Evolutionary conservation across 1,140 invertebrate genomes (phyloP).

Genomic region (Aphelenchoides avenae): DNA sequence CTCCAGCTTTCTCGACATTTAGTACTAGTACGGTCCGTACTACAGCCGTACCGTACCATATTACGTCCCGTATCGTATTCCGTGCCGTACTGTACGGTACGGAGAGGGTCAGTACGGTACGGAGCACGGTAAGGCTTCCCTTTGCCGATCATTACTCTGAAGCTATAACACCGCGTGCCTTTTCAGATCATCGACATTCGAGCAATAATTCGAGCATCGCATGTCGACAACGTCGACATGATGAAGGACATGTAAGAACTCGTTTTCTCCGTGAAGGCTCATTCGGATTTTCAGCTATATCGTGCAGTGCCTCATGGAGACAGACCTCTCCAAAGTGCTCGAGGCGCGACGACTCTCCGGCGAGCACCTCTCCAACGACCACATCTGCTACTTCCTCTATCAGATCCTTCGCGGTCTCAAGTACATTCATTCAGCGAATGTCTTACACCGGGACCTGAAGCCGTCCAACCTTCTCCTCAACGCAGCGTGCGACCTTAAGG

Average conservation of each 20-base stretch:
- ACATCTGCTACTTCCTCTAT: slow-evolving; percentile 99
- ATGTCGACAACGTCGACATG: slow-evolving; percentile 89
- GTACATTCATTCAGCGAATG: slow-evolving; percentile 99
- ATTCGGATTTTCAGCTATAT: slow-evolving; percentile 71
- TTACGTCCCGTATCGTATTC: too few relatives aligned
- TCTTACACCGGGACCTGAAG: slow-evolving; percentile 94
- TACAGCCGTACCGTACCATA: too few relatives aligned
- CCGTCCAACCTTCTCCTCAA: slow-evolving; percentile 96
- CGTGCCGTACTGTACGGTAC: too few relatives aligned
- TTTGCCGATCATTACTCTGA: slow-evolving; percentile 14
- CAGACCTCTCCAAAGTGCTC: slow-evolving; percentile 96
- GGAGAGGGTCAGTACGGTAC: too few relatives aligned
- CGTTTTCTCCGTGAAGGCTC: too few relatives aligned
- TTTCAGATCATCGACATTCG: slow-evolving; percentile 97
- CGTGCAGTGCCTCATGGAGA: slow-evolving; percentile 99
- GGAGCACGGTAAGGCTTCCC: too few relatives aligned
- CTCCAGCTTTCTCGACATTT: too few relatives aligned
- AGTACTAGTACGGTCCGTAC: too few relatives aligned
- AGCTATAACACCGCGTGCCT: slow-evolving; percentile 32
- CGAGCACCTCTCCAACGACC: slow-evolving; percentile 95
- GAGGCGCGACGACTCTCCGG: slow-evolving; percentile 97
- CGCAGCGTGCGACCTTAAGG: slow-evolving; percentile 99
- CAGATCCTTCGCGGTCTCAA: slow-evolving; percentile 98
- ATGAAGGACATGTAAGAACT: slow-evolving; percentile 96
- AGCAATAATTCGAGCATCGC: slow-evolving; percentile 87